phyloP scores from a whole-genome alignment of 2,888 invertebrate species.

The Lasioglossum calceatum region DNA sequence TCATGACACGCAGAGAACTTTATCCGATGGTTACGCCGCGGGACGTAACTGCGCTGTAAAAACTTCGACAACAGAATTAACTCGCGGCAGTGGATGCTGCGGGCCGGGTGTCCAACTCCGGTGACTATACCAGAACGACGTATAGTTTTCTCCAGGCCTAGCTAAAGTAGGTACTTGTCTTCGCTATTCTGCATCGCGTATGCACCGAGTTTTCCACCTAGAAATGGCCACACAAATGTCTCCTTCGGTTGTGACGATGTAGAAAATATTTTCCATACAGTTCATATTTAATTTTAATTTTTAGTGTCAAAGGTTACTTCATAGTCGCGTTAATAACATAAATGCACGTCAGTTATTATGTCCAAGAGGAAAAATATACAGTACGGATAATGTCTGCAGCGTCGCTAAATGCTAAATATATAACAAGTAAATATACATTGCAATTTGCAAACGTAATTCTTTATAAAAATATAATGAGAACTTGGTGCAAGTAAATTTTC shows the following conservation, averaged over 20 bases:
- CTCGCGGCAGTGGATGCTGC: slow-evolving; percentile 10
- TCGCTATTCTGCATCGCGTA: neutral
- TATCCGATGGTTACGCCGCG: slow-evolving; percentile 21
- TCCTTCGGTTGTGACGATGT: neutral
- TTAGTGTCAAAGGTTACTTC: neutral
- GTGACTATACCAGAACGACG: neutral
- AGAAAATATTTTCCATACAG: neutral
- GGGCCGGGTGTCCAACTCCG: neutral
- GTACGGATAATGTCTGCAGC: too few species aligned
- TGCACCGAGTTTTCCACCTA: neutral
- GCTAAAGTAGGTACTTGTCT: neutral
- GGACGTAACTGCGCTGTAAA: slow-evolving; percentile 44
- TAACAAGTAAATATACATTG: too few species aligned
- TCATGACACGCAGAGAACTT: slow-evolving; percentile 46
- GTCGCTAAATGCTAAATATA: too few species aligned
- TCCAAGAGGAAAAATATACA: too few species aligned
- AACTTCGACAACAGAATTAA: slow-evolving; percentile 59
- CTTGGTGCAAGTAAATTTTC: too few species aligned
- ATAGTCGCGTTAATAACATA: too few species aligned
- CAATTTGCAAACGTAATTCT: too few species aligned
- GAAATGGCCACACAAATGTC: neutral
- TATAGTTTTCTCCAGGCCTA: neutral
- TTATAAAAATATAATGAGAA: too few species aligned
- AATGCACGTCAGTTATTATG: too few species aligned
- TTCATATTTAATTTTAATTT: neutral